phyloP scores from a whole-genome alignment of 2,888 invertebrate species.

The Ellobium chinense region DNA sequence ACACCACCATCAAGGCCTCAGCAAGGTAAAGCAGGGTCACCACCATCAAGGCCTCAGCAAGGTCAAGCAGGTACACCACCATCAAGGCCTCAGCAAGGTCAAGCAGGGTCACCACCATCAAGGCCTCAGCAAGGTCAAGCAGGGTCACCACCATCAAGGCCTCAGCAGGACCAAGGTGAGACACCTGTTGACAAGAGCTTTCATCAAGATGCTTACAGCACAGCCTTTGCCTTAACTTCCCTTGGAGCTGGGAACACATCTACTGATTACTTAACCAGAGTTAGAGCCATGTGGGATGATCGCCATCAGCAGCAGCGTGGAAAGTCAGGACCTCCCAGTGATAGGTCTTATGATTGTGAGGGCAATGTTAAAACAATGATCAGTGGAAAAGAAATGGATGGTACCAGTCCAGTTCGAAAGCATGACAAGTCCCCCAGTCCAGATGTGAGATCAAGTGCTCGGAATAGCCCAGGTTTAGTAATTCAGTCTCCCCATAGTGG shows the following conservation, averaged over 20 bases:
- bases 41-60: not conserved
- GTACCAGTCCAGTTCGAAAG: not conserved
- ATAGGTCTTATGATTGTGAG: not conserved
- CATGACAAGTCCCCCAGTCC: not conserved
- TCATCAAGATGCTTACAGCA: constrained; percentile 76
- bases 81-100: not conserved
- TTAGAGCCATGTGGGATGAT: constrained; percentile 74
- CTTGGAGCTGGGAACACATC: constrained; percentile 64
- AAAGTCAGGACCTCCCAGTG: not conserved
- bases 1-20: constrained; percentile 45
- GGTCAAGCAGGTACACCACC: not conserved
- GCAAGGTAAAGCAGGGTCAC: not conserved
- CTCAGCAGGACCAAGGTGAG: constrained; percentile 49
- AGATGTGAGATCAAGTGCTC: not conserved
- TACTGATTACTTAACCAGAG: constrained; percentile 72
- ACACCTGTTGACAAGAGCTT: constrained; percentile 66
- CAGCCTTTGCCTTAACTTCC: constrained; percentile 76
- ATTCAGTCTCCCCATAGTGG: not conserved
- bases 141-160: not conserved
- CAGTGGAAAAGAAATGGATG: not conserved
- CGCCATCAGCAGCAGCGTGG: constrained; percentile 44
- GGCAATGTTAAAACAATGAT: not conserved
- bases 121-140: not conserved
- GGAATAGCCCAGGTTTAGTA: not conserved
- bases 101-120: not conserved